These are phyloP conservation scores for Bufotes viridis DNA, from an alignment of 2,797 vertebrate genomes.

Conservation along the genomic window DNA sequence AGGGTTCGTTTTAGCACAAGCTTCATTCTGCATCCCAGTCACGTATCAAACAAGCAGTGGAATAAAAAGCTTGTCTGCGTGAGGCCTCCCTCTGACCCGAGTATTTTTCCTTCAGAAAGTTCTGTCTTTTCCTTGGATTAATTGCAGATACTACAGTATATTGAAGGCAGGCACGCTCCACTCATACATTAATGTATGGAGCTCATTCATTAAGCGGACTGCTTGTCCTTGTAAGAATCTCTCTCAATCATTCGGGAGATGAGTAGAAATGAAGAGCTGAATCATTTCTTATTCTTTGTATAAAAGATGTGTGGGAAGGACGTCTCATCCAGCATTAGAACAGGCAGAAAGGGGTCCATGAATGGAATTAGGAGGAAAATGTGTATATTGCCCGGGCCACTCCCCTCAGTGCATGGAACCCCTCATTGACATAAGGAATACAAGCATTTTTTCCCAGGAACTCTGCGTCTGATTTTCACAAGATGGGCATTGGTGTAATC, in stretches of 20 bases:
- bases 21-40: constrained; percentile 26
- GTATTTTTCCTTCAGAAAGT: constrained; percentile 37
- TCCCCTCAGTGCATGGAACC: too few relatives aligned
- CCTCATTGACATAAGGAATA: too few relatives aligned
- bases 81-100: constrained; percentile 23
- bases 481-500: too few relatives aligned
- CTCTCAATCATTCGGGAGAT: constrained; percentile 11
- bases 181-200: constrained; percentile 49
- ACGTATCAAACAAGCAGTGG: constrained; percentile 32
- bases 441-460: too few relatives aligned
- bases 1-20: not conserved
- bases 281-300: constrained; percentile 17
- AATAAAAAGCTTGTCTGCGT: constrained; percentile 26
- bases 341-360: not conserved
- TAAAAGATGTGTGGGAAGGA: not conserved
- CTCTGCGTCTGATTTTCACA: too few relatives aligned
- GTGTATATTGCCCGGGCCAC: not conserved
- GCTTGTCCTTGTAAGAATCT: constrained; percentile 17
- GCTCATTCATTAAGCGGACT: constrained; percentile 41
- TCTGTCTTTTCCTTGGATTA: constrained; percentile 24
- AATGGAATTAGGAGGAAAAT: not conserved
- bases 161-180: constrained; percentile 28
- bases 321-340: not conserved
- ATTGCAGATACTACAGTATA: constrained; percentile 29
- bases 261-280: constrained; percentile 26